A percentile compares a stretch with the other conserved stretches of the same genome.
These are phyloP conservation scores for Malurus leucopterus DNA, from an alignment of 2,797 vertebrate genomes.

Conservation along the genomic window DNA sequence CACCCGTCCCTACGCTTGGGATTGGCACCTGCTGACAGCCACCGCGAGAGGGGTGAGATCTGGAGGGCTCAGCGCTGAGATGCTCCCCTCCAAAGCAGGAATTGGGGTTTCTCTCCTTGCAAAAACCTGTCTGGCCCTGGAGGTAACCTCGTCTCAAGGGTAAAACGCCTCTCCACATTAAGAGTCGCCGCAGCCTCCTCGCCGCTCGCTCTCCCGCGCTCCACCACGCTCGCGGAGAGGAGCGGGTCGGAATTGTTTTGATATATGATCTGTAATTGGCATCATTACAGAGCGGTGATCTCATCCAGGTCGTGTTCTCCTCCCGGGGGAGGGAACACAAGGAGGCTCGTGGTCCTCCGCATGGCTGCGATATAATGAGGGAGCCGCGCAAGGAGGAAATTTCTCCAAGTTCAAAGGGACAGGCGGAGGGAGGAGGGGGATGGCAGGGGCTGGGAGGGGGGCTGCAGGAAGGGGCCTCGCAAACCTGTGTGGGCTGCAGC, in stretches of 20 bases:
- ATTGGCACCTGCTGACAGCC: neutral
- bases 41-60: rapidly evolving
- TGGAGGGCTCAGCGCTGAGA: neutral
- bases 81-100: neutral
- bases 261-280: constrained; percentile 70
- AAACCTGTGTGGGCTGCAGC: neutral
- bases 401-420: constrained; percentile 53
- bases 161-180: neutral
- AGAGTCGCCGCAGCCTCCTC: neutral
- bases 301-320: constrained; percentile 63
- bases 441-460: neutral
- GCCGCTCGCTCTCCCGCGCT: neutral
- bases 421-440: neutral
- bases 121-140: neutral
- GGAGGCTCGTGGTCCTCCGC: constrained; percentile 23
- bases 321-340: constrained; percentile 45
- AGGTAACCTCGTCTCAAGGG: constrained; percentile 24
- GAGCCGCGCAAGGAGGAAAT: neutral
- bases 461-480: neutral
- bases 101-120: neutral
- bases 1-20: neutral
- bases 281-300: constrained; percentile 67
- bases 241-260: constrained; percentile 62
- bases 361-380: constrained; percentile 43
- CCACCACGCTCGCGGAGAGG: neutral